Conservation (phyloP, 30 jellyfish, hydroid and myxozoan genomes). For the Chrysaora quinquecirrha region DNA sequence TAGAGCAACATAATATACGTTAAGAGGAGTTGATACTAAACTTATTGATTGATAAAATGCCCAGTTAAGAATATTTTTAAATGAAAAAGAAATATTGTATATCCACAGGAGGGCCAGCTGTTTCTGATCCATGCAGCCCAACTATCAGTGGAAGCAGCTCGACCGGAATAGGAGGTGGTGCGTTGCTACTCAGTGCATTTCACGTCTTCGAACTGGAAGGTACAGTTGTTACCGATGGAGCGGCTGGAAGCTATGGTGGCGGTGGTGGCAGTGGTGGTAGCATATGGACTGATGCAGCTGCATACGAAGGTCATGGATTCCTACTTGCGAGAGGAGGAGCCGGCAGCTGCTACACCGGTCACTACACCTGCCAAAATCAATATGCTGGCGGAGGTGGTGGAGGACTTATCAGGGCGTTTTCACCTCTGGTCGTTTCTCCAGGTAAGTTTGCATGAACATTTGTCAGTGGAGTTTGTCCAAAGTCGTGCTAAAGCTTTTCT, state of each 20-base stretch:
- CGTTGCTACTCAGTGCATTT: slow-evolving; percentile 34
- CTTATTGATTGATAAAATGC: no score
- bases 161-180: slow-evolving; percentile 68
- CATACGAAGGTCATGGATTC: slow-evolving; percentile 68
- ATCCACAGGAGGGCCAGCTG: slow-evolving; percentile 52
- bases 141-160: slow-evolving; percentile 58
- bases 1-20: no score
- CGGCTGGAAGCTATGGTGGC: slow-evolving; percentile 45
- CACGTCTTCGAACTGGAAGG: slow-evolving; percentile 70
- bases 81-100: no score
- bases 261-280: slow-evolving; percentile 81
- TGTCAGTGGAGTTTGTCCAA: not conserved
- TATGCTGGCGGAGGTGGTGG: slow-evolving; percentile 82
- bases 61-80: no score
- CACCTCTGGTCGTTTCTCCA: slow-evolving; percentile 63
- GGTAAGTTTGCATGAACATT: slow-evolving; percentile 1
- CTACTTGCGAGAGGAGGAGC: slow-evolving; percentile 67
- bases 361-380: slow-evolving; percentile 7
- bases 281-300: slow-evolving; percentile 63
- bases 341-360: slow-evolving; percentile 43
- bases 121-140: slow-evolving; percentile 57
- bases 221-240: slow-evolving; percentile 36
- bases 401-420: slow-evolving; percentile 55
- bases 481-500: not conserved
- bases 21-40: no score